Base-by-base conservation (phyloP, 2,797 vertebrate genomes). In the Vultur gryphus region DNA sequence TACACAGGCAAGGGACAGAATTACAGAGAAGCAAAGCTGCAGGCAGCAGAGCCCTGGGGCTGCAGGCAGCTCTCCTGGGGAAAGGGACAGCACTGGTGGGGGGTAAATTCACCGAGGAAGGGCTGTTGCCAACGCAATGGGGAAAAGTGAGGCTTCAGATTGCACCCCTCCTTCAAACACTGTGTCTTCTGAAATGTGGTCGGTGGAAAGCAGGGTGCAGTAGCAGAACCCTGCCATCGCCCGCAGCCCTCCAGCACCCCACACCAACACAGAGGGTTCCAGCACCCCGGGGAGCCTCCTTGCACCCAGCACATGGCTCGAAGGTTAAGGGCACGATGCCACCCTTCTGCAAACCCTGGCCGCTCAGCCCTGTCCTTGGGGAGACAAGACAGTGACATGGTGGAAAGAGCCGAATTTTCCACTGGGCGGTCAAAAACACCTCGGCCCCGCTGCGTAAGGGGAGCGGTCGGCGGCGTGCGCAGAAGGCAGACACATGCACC, bases 91-190 rank as follows among this genome's bases (percentile, higher is more conserved):
- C 11, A 0, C 28, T 11, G 7, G 2, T 1, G 6, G 18, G 18
- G 31, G 25, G 12, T 5, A 59, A 66, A 87, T 55, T 55, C 91
- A 33, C 28, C 0, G 0, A 13, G 51, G 49, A 64, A 58, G 20
- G 6, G 18, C 12, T 61, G 28, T 2, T 52, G 31, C 2, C 15
- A 51, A 8, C 0, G 3, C 10, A 9, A 7, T 0, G 8, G 41
- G 80, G 48, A 9, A 39, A 39, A 70, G 9, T 1, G 37, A 67
- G 19, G 41, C 33, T 80, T 20, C 24, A 26, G 31, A 2, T 5
- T 2, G 11, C 67, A 33, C 29, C 41, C 8, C 18, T 62, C 13
- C 24, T 67, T 69, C 44, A 37, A 16, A 28, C 5, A 0, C 21
- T 6, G 13, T 4, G 41, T 5, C 48, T 52, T 26, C 43, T 14